Conservation (phyloP, 1,140 invertebrate species). For the Probaryconus sp. region DNA sequence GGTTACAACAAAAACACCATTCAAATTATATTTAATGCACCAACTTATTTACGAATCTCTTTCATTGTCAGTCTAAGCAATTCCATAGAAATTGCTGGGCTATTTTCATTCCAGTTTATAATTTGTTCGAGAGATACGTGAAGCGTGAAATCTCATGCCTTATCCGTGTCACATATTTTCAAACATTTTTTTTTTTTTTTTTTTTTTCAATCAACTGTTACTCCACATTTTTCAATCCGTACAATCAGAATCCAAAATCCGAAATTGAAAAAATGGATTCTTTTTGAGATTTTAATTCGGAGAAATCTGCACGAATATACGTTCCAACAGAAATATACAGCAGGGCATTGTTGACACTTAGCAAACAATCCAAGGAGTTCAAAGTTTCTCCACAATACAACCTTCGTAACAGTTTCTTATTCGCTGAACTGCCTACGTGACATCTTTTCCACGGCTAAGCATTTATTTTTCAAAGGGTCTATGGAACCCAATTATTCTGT, state of each 20-base stretch:
- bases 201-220: background rate
- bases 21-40: constrained; percentile 9
- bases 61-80: too few species aligned
- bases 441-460: constrained; percentile 28
- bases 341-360: constrained; percentile 28
- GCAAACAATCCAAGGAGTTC: constrained; percentile 38
- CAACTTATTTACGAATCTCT: constrained; percentile 9
- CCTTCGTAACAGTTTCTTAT: constrained; percentile 46
- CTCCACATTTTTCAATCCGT: too few species aligned
- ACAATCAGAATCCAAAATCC: too few species aligned
- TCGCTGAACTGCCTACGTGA: constrained; percentile 28
- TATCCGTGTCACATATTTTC: too few species aligned
- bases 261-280: too few species aligned
- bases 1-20: constrained; percentile 19
- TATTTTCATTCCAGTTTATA: too few species aligned
- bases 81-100: background rate
- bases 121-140: too few species aligned
- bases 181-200: constrained; percentile 4
- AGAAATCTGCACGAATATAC: too few species aligned
- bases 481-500: constrained; percentile 33
- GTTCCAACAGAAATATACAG: background rate
- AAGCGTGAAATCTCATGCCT: too few species aligned
- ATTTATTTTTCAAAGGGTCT: constrained; percentile 24
- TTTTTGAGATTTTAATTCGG: too few species aligned
- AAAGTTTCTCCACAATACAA: constrained; percentile 37